Conservation (phyloP, 1,140 invertebrate genomes). For the Venturia canescens region DNA sequence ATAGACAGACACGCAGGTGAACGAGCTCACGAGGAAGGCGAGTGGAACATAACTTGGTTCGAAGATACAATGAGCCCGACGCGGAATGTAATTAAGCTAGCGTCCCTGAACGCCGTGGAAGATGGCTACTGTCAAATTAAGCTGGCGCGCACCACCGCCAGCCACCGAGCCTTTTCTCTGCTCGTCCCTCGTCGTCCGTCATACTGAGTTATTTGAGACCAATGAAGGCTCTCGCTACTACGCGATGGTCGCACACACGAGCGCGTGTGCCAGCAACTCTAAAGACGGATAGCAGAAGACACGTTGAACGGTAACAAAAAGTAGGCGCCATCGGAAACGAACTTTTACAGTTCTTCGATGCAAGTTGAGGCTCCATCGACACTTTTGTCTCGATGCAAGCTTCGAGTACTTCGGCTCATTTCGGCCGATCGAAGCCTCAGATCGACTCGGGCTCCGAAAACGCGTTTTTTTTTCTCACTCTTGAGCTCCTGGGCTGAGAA, state of each 20-base stretch:
- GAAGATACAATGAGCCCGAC: constrained; percentile 52
- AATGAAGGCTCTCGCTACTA: constrained; percentile 39
- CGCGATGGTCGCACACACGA: background rate
- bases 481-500: background rate
- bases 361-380: no score
- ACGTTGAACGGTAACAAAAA: background rate
- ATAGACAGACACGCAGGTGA: background rate
- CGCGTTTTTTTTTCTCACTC: no score
- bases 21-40: background rate
- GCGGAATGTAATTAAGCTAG: constrained; percentile 75
- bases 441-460: no score
- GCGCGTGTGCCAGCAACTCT: background rate
- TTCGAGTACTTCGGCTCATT: no score
- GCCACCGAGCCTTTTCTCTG: background rate
- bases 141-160: constrained; percentile 57
- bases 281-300: background rate
- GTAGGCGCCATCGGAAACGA: no score
- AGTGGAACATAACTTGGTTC: constrained; percentile 48
- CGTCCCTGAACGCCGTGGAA: constrained; percentile 59
- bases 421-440: no score
- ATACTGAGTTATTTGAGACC: constrained; percentile 71
- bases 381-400: no score
- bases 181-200: constrained; percentile 62
- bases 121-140: constrained; percentile 75
- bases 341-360: no score